Percentiles rank a stretch among this genome's conserved stretches.
Conservation (phyloP, 2,797 vertebrate genomes). For the Cirrhinus mrigala region DNA sequence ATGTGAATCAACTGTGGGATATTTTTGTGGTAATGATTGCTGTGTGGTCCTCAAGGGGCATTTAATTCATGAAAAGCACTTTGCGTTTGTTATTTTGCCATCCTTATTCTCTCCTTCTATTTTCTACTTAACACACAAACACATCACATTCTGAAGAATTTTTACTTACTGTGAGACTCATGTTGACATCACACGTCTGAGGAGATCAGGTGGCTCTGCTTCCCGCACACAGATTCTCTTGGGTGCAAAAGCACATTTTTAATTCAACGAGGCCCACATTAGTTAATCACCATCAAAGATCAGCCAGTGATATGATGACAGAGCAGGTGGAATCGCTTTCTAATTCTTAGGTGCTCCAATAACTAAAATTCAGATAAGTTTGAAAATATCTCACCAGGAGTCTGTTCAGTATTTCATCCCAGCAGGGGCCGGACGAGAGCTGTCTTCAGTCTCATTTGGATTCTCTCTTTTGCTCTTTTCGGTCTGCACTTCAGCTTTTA, state of each 20-base stretch:
- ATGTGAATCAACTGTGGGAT: background rate
- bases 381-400: background rate
- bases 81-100: background rate
- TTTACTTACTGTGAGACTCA: background rate
- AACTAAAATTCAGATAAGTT: background rate
- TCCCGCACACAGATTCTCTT: background rate
- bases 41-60: background rate
- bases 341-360: background rate
- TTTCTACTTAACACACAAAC: background rate
- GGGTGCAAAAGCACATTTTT: conserved; percentile 28
- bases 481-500: background rate
- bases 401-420: background rate
- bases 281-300: conserved; percentile 18
- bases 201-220: conserved; percentile 29
- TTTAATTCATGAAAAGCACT: background rate
- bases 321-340: background rate
- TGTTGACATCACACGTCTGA: conserved; percentile 14
- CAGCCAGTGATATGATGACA: background rate
- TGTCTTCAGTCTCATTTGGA: background rate
- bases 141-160: conserved; percentile 1
- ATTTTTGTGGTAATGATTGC: background rate
- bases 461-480: background rate
- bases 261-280: conserved; percentile 21
- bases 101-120: background rate
- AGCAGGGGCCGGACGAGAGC: background rate